Evolutionary conservation across 1,140 invertebrate genomes (phyloP).

Genomic region (Neuroterus valhalla): DNA sequence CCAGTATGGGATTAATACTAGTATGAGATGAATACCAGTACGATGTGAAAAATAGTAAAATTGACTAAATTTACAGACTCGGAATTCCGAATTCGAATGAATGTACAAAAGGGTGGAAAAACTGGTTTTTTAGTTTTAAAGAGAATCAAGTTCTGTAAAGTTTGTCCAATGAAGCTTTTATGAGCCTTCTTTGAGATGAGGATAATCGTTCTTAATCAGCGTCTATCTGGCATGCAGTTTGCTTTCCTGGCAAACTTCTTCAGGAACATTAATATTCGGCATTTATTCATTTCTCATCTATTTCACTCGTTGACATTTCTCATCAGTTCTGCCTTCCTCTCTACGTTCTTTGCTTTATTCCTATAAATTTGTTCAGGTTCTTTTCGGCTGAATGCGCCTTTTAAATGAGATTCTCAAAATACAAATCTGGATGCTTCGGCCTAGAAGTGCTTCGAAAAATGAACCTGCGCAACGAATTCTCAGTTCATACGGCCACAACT

Average conservation of each 20-base stretch:
- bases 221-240: not conserved
- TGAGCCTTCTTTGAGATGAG: not conserved
- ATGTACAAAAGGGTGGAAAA: too few relatives aligned
- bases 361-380: constrained; percentile 4
- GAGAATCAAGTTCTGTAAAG: not conserved
- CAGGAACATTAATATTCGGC: constrained; percentile 17
- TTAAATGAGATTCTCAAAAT: constrained; percentile 29
- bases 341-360: constrained; percentile 7
- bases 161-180: not conserved
- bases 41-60: too few relatives aligned
- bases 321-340: constrained; percentile 24
- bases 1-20: too few relatives aligned
- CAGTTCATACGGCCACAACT: too few relatives aligned
- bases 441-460: not conserved
- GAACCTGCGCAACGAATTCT: not conserved
- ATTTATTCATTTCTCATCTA: constrained; percentile 13
- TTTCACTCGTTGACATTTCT: constrained; percentile 27
- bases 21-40: too few relatives aligned
- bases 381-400: constrained; percentile 4
- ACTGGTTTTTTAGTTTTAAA: not conserved
- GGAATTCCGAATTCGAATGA: too few relatives aligned
- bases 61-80: too few relatives aligned
- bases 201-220: not conserved
- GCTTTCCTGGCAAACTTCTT: not conserved
- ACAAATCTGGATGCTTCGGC: not conserved